phyloP scores from a whole-genome alignment of 2,888 invertebrate species.

The Norana najaformis region DNA sequence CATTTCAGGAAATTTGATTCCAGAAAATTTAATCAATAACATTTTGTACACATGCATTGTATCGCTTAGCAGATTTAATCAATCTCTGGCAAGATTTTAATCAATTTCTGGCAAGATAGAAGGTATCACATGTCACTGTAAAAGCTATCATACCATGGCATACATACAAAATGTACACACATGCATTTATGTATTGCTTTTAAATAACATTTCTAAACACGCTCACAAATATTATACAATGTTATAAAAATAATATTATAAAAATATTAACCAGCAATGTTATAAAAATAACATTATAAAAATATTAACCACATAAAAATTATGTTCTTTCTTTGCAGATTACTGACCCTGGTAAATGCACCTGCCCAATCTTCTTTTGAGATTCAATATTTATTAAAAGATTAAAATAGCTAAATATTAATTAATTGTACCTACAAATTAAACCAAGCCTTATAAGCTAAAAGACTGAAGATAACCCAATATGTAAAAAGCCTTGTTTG shows the following conservation, averaged over 20 bases:
- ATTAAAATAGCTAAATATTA: neutral
- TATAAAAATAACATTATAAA: too few species aligned
- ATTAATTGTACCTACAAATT: neutral
- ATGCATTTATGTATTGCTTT: neutral
- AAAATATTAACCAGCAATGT: too few species aligned
- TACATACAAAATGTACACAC: too few species aligned
- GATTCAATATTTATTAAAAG: neutral
- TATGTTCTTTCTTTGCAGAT: neutral
- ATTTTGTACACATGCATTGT: neutral
- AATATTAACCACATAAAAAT: too few species aligned
- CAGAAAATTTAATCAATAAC: neutral
- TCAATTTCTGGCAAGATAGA: neutral
- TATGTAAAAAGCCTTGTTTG: neutral
- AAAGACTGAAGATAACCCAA: neutral
- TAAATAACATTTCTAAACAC: neutral
- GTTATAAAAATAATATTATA: too few species aligned
- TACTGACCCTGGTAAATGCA: neutral
- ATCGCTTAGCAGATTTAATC: neutral
- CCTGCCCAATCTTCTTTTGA: neutral
- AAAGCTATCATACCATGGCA: neutral
- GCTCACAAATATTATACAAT: neutral
- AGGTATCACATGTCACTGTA: neutral
- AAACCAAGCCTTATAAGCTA: neutral
- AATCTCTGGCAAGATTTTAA: neutral
- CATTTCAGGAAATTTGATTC: neutral